Evolutionary conservation across 2,888 invertebrate species (phyloP).

Genomic region (Phragmatobia fuliginosa): DNA sequence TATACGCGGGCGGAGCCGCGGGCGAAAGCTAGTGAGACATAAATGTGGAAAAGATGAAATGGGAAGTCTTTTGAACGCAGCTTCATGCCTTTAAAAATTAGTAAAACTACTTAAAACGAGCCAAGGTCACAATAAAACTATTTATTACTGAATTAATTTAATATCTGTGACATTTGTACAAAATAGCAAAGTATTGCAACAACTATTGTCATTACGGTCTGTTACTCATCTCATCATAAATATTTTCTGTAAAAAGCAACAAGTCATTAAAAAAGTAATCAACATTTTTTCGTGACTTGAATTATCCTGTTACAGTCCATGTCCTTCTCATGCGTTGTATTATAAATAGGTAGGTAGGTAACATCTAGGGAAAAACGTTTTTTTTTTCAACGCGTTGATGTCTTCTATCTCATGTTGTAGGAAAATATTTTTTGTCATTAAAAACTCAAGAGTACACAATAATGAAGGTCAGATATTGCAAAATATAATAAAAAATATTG

Average conservation of each 20-base stretch:
- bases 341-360: background rate
- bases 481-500: background rate
- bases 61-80: too few relatives aligned
- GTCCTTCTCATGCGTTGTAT: too few relatives aligned
- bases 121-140: background rate
- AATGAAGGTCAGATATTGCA: background rate
- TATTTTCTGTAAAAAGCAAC: too few relatives aligned
- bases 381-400: constrained; percentile 21
- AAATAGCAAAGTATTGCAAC: background rate
- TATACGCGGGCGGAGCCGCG: too few relatives aligned
- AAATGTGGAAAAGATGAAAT: too few relatives aligned
- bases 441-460: background rate
- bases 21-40: too few relatives aligned
- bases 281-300: background rate
- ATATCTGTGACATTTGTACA: background rate
- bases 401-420: constrained; percentile 13
- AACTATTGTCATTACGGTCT: too few relatives aligned
- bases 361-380: background rate
- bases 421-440: background rate
- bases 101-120: background rate
- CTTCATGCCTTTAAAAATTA: background rate
- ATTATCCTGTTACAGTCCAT: background rate
- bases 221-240: too few relatives aligned
- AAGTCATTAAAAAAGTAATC: background rate
- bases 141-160: too few relatives aligned